phyloP scores from a whole-genome alignment of 2,113 vertebrate genomes.

The Hemicordylus capensis region DNA sequence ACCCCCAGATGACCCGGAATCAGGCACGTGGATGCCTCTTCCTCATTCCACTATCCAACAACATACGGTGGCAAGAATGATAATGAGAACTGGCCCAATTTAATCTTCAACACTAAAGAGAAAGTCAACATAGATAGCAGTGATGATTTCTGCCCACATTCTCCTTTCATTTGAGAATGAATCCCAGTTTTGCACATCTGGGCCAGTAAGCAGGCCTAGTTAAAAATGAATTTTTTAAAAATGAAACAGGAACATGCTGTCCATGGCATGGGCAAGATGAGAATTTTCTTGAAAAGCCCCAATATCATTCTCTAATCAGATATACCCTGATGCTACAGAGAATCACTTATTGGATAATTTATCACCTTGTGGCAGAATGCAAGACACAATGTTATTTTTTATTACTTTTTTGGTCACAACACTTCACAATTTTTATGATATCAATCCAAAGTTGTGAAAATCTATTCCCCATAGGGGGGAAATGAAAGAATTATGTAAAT shows the following conservation, averaged over 20 bases:
- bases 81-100: too few relatives aligned
- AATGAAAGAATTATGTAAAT: neutral
- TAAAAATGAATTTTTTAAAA: neutral
- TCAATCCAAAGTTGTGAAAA: neutral
- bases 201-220: neutral
- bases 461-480: neutral
- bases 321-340: neutral
- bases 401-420: neutral
- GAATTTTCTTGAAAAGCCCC: neutral
- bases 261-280: rapidly evolving
- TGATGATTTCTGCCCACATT: neutral
- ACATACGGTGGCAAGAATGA: too few relatives aligned
- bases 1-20: too few relatives aligned
- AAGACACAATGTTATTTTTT: neutral
- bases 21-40: too few relatives aligned
- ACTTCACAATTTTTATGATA: neutral
- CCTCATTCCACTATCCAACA: too few relatives aligned
- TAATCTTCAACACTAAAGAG: neutral
- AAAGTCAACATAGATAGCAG: too few relatives aligned
- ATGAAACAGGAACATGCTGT: neutral
- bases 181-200: neutral
- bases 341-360: neutral
- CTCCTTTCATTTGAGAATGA: neutral
- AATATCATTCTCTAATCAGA: neutral
- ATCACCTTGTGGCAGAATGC: neutral